Evolutionary conservation across 1,140 invertebrate genomes (phyloP).

Genomic region (Pseudomyrmex concolor): DNA sequence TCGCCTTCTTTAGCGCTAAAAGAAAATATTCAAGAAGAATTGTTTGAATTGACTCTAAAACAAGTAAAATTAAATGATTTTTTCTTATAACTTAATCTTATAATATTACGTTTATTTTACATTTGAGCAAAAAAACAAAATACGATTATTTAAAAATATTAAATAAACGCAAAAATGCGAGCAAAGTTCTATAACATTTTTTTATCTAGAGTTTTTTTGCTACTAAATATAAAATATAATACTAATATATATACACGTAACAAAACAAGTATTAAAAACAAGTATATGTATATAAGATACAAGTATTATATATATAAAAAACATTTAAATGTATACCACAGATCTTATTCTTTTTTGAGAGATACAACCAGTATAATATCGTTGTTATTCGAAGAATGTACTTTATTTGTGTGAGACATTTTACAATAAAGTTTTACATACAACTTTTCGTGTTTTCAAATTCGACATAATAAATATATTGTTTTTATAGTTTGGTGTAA

Average conservation of each 20-base stretch:
- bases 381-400: neutral
- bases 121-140: too few relatives aligned
- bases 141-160: too few relatives aligned
- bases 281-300: neutral
- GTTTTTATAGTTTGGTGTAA: neutral
- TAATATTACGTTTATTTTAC: slow-evolving; percentile 13
- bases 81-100: slow-evolving; percentile 74
- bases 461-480: slow-evolving; percentile 5
- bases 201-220: neutral
- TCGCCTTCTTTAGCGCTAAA: slow-evolving; percentile 78
- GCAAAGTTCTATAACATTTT: neutral
- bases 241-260: neutral
- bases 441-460: neutral
- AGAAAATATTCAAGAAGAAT: slow-evolving; percentile 71
- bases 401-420: neutral
- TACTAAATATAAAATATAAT: neutral
- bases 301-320: neutral
- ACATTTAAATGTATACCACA: slow-evolving; percentile 6
- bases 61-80: slow-evolving; percentile 77
- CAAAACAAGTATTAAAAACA: neutral
- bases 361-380: neutral
- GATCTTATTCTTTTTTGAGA: neutral
- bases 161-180: too few relatives aligned
- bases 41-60: slow-evolving; percentile 78
- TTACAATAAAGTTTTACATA: slow-evolving; percentile 11